Evolutionary conservation across 1,140 invertebrate species (phyloP).

Genomic region (Dendrolimus kikuchii): DNA sequence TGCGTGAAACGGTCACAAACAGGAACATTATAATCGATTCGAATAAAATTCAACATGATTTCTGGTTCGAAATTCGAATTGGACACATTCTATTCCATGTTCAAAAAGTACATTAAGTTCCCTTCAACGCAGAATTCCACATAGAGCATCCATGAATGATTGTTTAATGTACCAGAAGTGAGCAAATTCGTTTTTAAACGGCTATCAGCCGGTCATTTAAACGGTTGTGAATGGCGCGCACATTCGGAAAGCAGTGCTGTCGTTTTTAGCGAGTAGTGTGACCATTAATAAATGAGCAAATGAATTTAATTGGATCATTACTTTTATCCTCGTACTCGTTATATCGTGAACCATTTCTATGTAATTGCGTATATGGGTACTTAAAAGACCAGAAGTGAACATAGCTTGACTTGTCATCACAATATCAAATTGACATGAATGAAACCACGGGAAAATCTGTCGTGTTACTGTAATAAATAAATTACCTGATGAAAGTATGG

Average conservation of each 20-base stretch:
- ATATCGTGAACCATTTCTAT: no score
- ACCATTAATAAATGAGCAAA: conserved; percentile 18
- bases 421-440: no score
- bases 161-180: conserved; percentile 70
- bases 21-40: no score
- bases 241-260: conserved; percentile 33
- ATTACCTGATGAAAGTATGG: no score
- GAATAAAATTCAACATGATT: no score
- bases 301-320: not conserved
- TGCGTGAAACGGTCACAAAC: no score
- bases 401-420: no score
- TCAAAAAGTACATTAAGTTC: not conserved
- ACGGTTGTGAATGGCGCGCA: conserved; percentile 46
- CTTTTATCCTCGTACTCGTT: no score
- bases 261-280: conserved; percentile 38
- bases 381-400: no score
- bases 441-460: no score
- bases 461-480: no score
- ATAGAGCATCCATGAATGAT: conserved; percentile 33
- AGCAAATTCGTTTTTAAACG: conserved; percentile 73
- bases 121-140: conserved; percentile 6
- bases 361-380: no score
- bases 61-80: conserved; percentile 11
- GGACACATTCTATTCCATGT: conserved; percentile 7
- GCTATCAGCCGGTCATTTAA: conserved; percentile 69